Evolutionary conservation across 2,888 invertebrate genomes (phyloP).

Genomic region (Harpalus rufipes): DNA sequence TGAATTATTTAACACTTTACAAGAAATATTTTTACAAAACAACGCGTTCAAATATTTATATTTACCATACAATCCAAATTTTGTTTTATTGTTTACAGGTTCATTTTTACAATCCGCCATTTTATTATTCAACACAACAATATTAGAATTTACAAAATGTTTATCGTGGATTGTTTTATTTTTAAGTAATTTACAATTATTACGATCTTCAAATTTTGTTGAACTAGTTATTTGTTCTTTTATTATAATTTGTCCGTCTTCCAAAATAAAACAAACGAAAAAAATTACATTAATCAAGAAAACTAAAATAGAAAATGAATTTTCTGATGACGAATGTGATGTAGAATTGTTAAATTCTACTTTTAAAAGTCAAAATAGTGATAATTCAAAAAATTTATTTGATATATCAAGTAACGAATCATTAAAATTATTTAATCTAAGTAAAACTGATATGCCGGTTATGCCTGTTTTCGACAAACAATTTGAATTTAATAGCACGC

Average conservation of each 20-base stretch:
- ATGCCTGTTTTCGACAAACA: constrained; percentile 66
- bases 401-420: constrained; percentile 17
- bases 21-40: constrained; percentile 6
- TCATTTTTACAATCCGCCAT: constrained; percentile 64
- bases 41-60: constrained; percentile 7
- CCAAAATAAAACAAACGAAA: constrained; percentile 40
- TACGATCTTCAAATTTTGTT: constrained; percentile 1
- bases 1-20: constrained; percentile 30
- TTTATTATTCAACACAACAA: constrained; percentile 50
- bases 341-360: constrained; percentile 64
- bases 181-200: constrained; percentile 25
- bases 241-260: constrained; percentile 48
- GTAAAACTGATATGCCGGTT: neutral
- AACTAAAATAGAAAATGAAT: constrained; percentile 39
- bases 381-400: constrained; percentile 20
- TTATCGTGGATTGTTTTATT: constrained; percentile 20
- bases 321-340: constrained; percentile 49
- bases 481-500: constrained; percentile 57
- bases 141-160: constrained; percentile 52
- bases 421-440: constrained; percentile 49
- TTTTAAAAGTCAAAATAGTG: constrained; percentile 58
- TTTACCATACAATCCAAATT: constrained; percentile 2
- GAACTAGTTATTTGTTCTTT: constrained; percentile 33
- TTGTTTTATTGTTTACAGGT: constrained; percentile 57
- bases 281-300: constrained; percentile 15